Evolutionary conservation across 2,888 invertebrate species (phyloP).

Genomic region (Stramonita haemastoma): DNA sequence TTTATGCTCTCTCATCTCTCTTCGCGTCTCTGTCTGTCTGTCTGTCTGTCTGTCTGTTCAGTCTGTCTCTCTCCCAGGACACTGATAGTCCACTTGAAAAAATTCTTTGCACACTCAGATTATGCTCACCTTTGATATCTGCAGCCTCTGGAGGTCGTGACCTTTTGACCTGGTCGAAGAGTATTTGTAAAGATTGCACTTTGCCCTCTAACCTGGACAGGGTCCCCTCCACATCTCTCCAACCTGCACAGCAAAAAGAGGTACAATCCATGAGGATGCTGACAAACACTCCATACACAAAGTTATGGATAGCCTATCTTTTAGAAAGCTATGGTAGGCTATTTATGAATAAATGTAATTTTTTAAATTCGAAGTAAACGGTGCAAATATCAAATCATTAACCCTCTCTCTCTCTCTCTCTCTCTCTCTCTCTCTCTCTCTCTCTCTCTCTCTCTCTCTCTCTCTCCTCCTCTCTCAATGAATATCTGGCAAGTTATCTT

Average conservation of each 20-base stretch:
- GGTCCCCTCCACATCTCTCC: slow-evolving; percentile 89
- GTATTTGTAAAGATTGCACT: slow-evolving; percentile 85
- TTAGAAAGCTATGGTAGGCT: background rate
- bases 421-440: background rate
- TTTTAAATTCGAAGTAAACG: too few relatives aligned
- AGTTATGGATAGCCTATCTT: background rate
- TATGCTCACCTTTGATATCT: slow-evolving; percentile 79
- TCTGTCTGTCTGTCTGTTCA: too few relatives aligned
- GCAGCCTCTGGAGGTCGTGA: slow-evolving; percentile 82
- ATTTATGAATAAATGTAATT: background rate
- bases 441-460: background rate
- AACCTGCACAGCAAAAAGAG: slow-evolving; percentile 80
- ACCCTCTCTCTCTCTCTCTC: background rate
- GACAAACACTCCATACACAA: too few relatives aligned
- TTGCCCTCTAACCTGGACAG: slow-evolving; percentile 85
- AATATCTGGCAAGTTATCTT: too few relatives aligned
- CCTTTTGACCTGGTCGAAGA: slow-evolving; percentile 85
- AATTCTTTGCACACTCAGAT: too few relatives aligned
- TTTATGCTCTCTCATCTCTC: too few relatives aligned
- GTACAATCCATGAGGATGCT: background rate
- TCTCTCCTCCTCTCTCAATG: background rate
- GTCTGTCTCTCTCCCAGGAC: too few relatives aligned
- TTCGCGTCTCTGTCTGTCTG: too few relatives aligned
- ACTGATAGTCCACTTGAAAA: too few relatives aligned
- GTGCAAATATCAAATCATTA: too few relatives aligned